Conservation (phyloP, 2,113 vertebrate genomes). For the Ptilonorhynchus violaceus region DNA sequence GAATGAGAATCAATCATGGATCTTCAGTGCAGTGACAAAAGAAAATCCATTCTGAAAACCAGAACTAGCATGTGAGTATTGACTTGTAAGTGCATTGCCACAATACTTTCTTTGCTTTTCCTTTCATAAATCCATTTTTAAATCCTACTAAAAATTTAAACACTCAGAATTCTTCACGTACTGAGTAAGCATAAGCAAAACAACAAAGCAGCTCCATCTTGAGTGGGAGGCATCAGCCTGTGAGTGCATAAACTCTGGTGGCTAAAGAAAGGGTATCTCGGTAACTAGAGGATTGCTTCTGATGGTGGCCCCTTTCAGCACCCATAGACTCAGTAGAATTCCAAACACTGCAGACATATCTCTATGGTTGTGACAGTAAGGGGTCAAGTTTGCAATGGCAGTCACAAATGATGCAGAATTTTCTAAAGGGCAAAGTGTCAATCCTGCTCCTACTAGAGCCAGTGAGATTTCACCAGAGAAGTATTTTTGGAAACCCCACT, state of each 20-base stretch:
- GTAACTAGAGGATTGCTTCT: neutral
- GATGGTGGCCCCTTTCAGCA: neutral
- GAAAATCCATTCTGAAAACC: neutral
- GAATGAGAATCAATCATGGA: neutral
- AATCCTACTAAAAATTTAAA: neutral
- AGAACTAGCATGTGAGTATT: neutral
- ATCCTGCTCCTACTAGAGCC: neutral
- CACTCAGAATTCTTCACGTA: neutral
- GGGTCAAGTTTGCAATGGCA: neutral
- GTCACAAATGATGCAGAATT: neutral
- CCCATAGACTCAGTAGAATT: rapidly evolving
- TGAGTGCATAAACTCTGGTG: neutral
- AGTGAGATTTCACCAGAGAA: neutral
- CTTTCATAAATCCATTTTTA: neutral
- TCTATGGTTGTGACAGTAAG: neutral
- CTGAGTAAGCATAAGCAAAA: neutral
- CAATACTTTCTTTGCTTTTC: neutral
- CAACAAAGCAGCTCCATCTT: neutral
- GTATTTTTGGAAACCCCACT: neutral
- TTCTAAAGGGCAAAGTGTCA: neutral
- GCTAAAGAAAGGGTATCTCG: neutral
- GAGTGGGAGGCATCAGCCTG: neutral
- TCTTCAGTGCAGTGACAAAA: neutral
- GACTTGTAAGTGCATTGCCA: neutral
- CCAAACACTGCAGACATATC: rapidly evolving